phyloP scores from a whole-genome alignment of 2,888 invertebrate genomes.

The Lepidocyrtinus sp. region DNA sequence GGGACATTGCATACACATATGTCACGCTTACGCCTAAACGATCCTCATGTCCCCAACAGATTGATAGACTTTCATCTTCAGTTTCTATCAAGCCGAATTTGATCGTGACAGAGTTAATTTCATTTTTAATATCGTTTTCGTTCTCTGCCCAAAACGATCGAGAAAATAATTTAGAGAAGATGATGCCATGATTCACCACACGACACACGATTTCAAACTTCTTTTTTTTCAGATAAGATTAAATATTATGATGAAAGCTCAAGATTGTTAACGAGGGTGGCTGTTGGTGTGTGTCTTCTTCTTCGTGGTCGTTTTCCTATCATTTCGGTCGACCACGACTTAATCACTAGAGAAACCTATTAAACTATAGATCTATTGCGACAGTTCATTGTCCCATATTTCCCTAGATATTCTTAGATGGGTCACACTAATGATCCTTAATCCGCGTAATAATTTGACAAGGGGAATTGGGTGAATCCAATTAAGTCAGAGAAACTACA shows the following conservation, averaged over 20 bases:
- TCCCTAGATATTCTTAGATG: not conserved
- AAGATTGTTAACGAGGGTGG: slow-evolving; percentile 36
- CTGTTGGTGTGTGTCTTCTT: no score
- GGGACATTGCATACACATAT: not conserved
- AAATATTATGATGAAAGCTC: slow-evolving; percentile 41
- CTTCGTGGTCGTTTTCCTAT: not conserved
- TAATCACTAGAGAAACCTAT: not conserved
- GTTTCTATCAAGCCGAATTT: not conserved
- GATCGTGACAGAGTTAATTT: slow-evolving; percentile 50
- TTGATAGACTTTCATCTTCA: slow-evolving; percentile 7
- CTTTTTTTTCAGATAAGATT: slow-evolving; percentile 5
- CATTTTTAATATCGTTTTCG: slow-evolving; percentile 29
- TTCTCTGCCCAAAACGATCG: not conserved
- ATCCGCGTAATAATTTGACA: not conserved
- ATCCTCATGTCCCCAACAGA: not conserved
- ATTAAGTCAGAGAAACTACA: not conserved
- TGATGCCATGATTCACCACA: slow-evolving; percentile 1
- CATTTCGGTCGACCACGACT: not conserved
- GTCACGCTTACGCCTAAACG: not conserved
- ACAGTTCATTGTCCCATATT: slow-evolving; percentile 29
- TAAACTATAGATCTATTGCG: no score
- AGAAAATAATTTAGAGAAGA: slow-evolving; percentile 12
- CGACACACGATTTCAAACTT: no score
- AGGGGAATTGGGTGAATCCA: not conserved
- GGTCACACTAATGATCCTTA: not conserved